Evolutionary conservation across 2,113 vertebrate species (phyloP).

Genomic region (Mesocricetus auratus): DNA sequence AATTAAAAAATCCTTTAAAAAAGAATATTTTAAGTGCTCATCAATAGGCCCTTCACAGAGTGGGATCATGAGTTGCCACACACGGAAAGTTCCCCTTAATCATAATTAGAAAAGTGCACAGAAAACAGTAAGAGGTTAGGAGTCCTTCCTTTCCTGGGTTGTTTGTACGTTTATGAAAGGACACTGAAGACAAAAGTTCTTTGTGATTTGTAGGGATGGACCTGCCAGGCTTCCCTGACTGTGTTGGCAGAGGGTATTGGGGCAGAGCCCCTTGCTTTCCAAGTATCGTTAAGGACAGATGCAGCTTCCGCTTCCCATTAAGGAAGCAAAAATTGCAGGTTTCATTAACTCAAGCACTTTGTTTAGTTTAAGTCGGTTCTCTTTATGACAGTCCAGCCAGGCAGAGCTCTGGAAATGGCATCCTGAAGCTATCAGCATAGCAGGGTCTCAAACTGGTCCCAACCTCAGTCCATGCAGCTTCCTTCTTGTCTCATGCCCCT

Average conservation of each 20-base stretch:
- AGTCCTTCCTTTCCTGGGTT: not conserved
- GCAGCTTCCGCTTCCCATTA: not conserved
- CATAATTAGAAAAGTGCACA: not conserved
- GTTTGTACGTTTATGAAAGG: not conserved
- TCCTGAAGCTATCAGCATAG: not conserved
- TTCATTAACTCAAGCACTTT: not conserved
- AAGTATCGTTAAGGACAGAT: not conserved
- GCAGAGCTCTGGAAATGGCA: not conserved
- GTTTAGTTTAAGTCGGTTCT: not conserved
- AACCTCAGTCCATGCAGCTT: not conserved
- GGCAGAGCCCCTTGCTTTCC: not conserved
- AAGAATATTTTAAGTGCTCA: not conserved
- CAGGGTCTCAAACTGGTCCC: not conserved
- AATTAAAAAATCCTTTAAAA: not conserved
- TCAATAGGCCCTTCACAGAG: not conserved
- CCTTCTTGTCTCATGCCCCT: not conserved
- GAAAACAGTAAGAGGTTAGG: not conserved
- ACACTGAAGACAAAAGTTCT: not conserved
- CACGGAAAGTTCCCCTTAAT: not conserved
- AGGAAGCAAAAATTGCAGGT: not conserved
- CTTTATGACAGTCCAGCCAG: not conserved
- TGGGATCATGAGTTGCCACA: not conserved
- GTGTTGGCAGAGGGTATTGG: not conserved
- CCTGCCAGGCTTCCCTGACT: not conserved
- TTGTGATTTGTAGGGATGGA: not conserved